Base-by-base conservation (phyloP, 1,140 invertebrate genomes). In the Uloborus diversus region DNA sequence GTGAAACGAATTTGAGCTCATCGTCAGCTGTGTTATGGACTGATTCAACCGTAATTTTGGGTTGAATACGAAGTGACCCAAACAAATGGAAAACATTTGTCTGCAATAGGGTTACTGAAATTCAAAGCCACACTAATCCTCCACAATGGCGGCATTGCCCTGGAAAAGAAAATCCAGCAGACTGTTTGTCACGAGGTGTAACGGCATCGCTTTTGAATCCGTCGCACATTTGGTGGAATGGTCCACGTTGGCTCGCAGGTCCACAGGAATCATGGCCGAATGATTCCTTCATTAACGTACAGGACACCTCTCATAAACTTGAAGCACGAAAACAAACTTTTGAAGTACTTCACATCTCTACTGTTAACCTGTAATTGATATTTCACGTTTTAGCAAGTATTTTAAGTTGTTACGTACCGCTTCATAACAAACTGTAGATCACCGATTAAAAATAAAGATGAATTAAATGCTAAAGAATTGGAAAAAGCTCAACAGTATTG, bases 11-110 rank as follows among this genome's bases (percentile, higher is more conserved):
- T n/a, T n/a, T 51, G 20, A 37, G 25, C 28, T 20, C 35, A 17
- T 70, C 49, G 3, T n/a, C 5, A 17, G 33, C 69, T 25, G 33
- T 28, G 33, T 30, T 75, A 13, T 64, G 69, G 69, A 37, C 32
- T 25, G 79, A 81, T 47, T 81, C 79, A 14, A 37, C 17, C 7
- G 64, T 66, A 13, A 33, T 33, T 14, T 30, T 81, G 13, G 27
- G 47, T 9, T 75, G 79, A 59, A 64, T 81, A 25, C 2, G 25
- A 4, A 4, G 57, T 9, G 23, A 73, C 27, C 61, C 79, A 30
- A 47, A 30, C 30, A 20, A 23, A 1, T 81, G 79, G 79, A 81
- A 81, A 47, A 73, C 69, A 25, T 81, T 81, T 35, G 61, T 81
- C 14, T 49, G 62, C 30, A 81, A 81, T 51, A 66, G 79, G 57